Conservation (phyloP, 2,888 invertebrate genomes). For the Xylota segnis region DNA sequence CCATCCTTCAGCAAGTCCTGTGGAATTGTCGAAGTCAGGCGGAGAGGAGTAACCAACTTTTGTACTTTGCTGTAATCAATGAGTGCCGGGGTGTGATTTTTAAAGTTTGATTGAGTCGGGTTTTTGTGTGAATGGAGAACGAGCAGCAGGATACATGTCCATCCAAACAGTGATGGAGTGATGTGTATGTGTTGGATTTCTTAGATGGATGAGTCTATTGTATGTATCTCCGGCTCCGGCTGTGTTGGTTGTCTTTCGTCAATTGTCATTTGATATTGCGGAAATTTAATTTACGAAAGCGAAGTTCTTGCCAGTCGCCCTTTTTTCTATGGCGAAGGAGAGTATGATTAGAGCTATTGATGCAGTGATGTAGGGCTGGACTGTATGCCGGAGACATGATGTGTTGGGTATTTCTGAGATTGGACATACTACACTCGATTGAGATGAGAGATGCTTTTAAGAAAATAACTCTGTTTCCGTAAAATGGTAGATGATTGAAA, state of each 20-base stretch:
- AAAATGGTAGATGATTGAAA: slow-evolving; percentile 32
- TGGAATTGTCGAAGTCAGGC: neutral
- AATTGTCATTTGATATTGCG: slow-evolving; percentile 63
- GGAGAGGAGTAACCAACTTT: slow-evolving; percentile 6
- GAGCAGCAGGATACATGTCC: neutral
- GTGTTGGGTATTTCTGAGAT: slow-evolving; percentile 28
- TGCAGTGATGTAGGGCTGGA: slow-evolving; percentile 8
- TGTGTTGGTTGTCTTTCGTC: slow-evolving; percentile 40
- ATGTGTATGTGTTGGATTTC: slow-evolving; percentile 28
- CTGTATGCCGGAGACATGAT: slow-evolving; percentile 7
- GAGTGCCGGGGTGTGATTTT: slow-evolving; percentile 40
- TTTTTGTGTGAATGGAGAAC: neutral
- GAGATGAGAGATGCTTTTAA: slow-evolving; percentile 44
- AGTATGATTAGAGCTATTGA: slow-evolving; percentile 43
- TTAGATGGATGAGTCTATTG: slow-evolving; percentile 23
- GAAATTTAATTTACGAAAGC: slow-evolving; percentile 64
- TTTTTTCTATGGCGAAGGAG: slow-evolving; percentile 6
- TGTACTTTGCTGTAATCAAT: slow-evolving; percentile 54
- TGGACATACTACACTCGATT: slow-evolving; percentile 22
- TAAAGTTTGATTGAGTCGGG: slow-evolving; percentile 49
- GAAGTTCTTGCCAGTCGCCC: slow-evolving; percentile 19
- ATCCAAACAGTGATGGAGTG: neutral
- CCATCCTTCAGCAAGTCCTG: slow-evolving; percentile 31
- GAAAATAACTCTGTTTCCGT: slow-evolving; percentile 32
- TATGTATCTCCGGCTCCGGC: slow-evolving; percentile 6